phyloP scores from a whole-genome alignment of 2,113 vertebrate species.

The Potamarius usumacintae region DNA sequence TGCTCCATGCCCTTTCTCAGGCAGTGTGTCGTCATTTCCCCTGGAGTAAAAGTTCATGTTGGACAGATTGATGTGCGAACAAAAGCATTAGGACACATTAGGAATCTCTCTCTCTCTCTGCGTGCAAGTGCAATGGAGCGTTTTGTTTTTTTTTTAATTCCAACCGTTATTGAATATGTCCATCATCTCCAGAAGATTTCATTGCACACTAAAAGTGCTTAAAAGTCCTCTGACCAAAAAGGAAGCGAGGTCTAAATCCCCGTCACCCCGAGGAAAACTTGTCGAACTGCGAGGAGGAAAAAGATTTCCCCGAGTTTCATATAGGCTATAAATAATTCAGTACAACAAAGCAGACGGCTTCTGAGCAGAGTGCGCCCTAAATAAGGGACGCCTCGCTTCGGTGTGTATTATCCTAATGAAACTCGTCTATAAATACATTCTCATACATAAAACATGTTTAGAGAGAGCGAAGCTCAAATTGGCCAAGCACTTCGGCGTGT shows the following conservation, averaged over 20 bases:
- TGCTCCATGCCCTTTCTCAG: not conserved
- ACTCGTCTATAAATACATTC: not conserved
- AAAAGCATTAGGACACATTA: not conserved
- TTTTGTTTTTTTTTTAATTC: not conserved
- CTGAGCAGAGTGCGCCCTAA: not conserved
- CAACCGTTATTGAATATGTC: not conserved
- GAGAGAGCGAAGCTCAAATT: not conserved
- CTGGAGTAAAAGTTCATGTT: not conserved
- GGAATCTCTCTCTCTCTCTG: not conserved
- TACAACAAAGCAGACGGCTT: slow-evolving; percentile 10
- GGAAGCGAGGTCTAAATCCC: not conserved
- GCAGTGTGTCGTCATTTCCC: not conserved
- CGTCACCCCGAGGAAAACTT: not conserved
- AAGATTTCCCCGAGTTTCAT: not conserved
- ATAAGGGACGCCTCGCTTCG: not conserved
- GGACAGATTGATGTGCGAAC: not conserved
- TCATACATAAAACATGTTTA: slow-evolving; percentile 3
- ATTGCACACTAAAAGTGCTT: not conserved
- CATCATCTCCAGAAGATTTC: not conserved
- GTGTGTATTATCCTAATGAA: slow-evolving; percentile 13
- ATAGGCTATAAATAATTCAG: not conserved
- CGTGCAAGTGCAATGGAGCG: not conserved
- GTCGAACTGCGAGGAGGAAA: not conserved
- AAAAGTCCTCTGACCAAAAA: not conserved
- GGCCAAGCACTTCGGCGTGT: not conserved